These are phyloP conservation scores for Sisor rabdophorus DNA, from an alignment of 2,113 vertebrate genomes.

Conservation along the genomic window DNA sequence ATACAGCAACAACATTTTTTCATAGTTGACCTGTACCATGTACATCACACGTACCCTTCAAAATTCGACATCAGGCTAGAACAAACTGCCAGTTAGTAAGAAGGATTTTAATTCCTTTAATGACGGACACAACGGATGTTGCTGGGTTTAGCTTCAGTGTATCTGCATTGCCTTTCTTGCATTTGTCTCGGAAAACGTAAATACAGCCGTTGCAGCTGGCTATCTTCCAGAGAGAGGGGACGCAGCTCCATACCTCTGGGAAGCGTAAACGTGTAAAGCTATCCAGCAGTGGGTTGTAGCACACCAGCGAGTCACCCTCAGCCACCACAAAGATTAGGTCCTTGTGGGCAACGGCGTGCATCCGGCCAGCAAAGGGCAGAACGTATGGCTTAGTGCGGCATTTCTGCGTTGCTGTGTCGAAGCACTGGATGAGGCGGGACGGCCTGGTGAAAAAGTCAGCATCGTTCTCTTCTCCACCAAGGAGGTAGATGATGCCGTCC, in stretches of 20 bases:
- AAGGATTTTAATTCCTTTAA: constrained; percentile 90
- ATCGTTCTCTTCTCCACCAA: constrained; percentile 95
- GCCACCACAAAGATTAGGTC: constrained; percentile 95
- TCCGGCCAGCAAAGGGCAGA: constrained; percentile 89
- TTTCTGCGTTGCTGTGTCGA: constrained; percentile 85
- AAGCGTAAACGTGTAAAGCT: constrained; percentile 94
- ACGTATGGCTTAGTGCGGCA: constrained; percentile 92
- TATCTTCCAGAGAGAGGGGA: constrained; percentile 94
- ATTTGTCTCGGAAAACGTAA: constrained; percentile 93
- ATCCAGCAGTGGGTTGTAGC: constrained; percentile 94
- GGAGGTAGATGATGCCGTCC: constrained; percentile 89
- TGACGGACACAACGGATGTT: constrained; percentile 90
- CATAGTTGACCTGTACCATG: not conserved
- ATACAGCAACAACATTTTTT: constrained; percentile 14
- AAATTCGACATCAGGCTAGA: constrained; percentile 73
- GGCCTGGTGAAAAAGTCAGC: constrained; percentile 98
- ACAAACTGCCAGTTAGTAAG: constrained; percentile 98
- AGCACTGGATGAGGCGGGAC: constrained; percentile 95
- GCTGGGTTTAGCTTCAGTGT: constrained; percentile 96
- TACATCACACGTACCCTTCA: not conserved
- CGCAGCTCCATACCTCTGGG: constrained; percentile 92
- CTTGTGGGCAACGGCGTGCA: constrained; percentile 95
- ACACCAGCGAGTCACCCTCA: constrained; percentile 90
- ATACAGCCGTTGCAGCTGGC: constrained; percentile 97
- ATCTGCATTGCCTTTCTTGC: constrained; percentile 93